Evolutionary conservation across 2,888 invertebrate species (phyloP).

Genomic region (Nymphalis urticae): DNA sequence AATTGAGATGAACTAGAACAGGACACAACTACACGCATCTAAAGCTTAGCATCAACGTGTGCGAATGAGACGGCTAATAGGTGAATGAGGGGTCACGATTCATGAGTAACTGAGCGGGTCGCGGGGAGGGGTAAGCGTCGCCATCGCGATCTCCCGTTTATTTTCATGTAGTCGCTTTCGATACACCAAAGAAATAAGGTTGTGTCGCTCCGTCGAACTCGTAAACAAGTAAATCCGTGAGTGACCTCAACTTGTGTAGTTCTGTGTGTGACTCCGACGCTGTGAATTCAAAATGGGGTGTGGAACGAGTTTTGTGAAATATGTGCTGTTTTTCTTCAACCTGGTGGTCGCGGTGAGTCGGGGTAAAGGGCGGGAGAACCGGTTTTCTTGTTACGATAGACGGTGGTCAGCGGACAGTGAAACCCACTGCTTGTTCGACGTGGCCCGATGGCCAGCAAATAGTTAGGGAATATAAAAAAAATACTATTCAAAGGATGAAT

Average conservation of each 20-base stretch:
- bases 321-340: constrained; percentile 91
- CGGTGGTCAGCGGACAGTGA: constrained; percentile 66
- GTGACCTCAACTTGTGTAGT: constrained; percentile 66
- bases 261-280: constrained; percentile 60
- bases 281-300: constrained; percentile 83
- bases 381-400: constrained; percentile 66
- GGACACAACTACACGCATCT: constrained; percentile 37
- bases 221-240: constrained; percentile 61
- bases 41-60: constrained; percentile 38
- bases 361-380: constrained; percentile 63
- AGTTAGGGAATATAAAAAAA: constrained; percentile 33
- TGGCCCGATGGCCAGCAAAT: constrained; percentile 40
- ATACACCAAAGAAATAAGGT: constrained; percentile 48
- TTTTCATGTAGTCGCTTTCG: constrained; percentile 69
- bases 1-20: constrained; percentile 53
- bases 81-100: constrained; percentile 74
- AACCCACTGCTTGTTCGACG: constrained; percentile 44
- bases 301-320: constrained; percentile 89
- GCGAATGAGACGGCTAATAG: constrained; percentile 55
- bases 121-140: constrained; percentile 53
- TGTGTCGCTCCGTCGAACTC: constrained; percentile 45
- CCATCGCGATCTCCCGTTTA: constrained; percentile 68
- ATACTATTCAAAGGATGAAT: background rate
- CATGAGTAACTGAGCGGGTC: constrained; percentile 46
- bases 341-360: constrained; percentile 87